phyloP scores from a whole-genome alignment of 2,888 invertebrate genomes.

The Synanthedon andrenaeformis region DNA sequence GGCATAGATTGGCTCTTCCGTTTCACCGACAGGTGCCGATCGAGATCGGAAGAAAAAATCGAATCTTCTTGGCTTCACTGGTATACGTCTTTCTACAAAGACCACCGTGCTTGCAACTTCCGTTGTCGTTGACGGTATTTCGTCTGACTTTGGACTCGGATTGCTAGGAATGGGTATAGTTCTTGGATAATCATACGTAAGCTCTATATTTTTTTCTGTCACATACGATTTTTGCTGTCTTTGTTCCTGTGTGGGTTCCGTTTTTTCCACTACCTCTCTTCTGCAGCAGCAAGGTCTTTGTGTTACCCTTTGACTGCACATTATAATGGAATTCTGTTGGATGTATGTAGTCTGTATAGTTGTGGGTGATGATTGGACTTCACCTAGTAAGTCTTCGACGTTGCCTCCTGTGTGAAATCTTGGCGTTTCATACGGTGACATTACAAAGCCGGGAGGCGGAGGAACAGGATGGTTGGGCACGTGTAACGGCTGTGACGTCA shows the following conservation, averaged over 20 bases:
- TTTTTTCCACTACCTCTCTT: conserved; percentile 21
- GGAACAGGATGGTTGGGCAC: conserved; percentile 25
- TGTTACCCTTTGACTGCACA: conserved; percentile 56
- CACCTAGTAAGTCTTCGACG: conserved; percentile 76
- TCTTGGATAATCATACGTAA: conserved; percentile 64
- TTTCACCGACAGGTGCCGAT: conserved; percentile 63
- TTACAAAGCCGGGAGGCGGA: conserved; percentile 55
- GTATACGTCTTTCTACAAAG: conserved; percentile 61
- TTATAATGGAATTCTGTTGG: conserved; percentile 62
- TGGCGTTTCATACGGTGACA: conserved; percentile 48
- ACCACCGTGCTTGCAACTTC: conserved; percentile 66
- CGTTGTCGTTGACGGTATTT: conserved; percentile 46
- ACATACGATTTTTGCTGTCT: conserved; percentile 48
- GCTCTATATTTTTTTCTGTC: conserved; percentile 64
- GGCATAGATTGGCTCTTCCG: conserved; percentile 64
- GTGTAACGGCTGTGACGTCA: conserved; percentile 53
- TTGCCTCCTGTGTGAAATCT: conserved; percentile 73
- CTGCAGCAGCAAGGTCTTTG: conserved; percentile 56
- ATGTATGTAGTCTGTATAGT: conserved; percentile 56
- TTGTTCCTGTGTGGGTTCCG: conserved; percentile 21
- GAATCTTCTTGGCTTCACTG: conserved; percentile 56
- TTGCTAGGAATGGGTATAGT: conserved; percentile 42
- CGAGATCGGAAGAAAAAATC: conserved; percentile 63
- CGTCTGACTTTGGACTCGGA: conserved; percentile 43
- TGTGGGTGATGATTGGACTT: conserved; percentile 69